Conservation (phyloP, 2,797 vertebrate genomes). For the Labroides dimidiatus region DNA sequence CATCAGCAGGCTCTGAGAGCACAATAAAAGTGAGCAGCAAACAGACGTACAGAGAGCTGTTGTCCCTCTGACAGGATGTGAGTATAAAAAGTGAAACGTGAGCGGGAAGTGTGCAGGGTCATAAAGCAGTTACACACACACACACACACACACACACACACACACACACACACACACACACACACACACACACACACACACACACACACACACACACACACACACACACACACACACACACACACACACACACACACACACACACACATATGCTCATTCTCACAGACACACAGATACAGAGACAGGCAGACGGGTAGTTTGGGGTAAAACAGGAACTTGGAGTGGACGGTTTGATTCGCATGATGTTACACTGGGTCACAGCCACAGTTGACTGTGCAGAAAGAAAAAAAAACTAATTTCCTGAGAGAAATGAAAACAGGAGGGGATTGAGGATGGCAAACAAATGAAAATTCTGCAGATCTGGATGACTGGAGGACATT, state of each 20-base stretch:
- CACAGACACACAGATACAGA: slow-evolving; percentile 30
- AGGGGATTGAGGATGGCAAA: slow-evolving; percentile 11
- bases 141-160: no score
- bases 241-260: slow-evolving; percentile 49
- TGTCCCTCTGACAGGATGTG: slow-evolving; percentile 71
- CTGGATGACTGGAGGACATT: slow-evolving; percentile 10
- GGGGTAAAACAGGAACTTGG: slow-evolving; percentile 63
- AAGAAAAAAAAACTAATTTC: slow-evolving; percentile 42
- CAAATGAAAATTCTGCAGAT: slow-evolving; percentile 29
- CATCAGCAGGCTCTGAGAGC: neutral
- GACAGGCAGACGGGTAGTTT: slow-evolving; percentile 25
- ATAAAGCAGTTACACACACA: slow-evolving; percentile 58
- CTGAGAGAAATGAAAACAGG: slow-evolving; percentile 42
- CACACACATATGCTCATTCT: slow-evolving; percentile 36
- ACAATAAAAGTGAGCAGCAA: slow-evolving; percentile 9
- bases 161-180: no score
- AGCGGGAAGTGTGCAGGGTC: slow-evolving; percentile 74
- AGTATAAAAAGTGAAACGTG: slow-evolving; percentile 79
- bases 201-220: no score
- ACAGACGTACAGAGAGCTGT: slow-evolving; percentile 46
- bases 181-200: no score
- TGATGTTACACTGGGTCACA: slow-evolving; percentile 43
- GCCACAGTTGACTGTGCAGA: neutral
- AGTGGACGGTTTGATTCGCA: slow-evolving; percentile 26
- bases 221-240: no score